Evolutionary conservation across 2,113 vertebrate species (phyloP), one percentile per base, ranked within the genome.

Genomic region (Oryzias curvinotus): DNA sequence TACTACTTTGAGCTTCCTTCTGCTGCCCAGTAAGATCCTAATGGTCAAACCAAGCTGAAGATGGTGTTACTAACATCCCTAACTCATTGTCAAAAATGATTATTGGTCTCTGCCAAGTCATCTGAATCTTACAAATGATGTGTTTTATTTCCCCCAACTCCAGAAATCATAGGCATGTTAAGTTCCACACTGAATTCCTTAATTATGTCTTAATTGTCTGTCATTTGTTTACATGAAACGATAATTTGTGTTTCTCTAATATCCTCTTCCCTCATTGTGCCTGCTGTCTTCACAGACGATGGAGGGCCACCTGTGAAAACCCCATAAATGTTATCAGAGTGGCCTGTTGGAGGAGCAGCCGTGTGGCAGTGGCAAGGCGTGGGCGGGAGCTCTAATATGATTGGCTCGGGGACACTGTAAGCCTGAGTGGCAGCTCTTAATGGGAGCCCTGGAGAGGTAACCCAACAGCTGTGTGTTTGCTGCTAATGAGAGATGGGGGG

Each of bases 401-500:
- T 92, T 91, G 90, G 90, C 81, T 89, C 68, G 46, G 81, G 73
- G 77, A 81, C 68, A 70, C 65, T 45, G 67, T 41, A 59, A 63
- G 84, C 78, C 83, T 90, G 90, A 92, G 77, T 90, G 88, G 87
- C 89, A 88, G 83, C 71, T 62, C 81, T 86, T 92, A 91, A 92
- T 92, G 87, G 90, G 87, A 85, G 87, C 91, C 89, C 89, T 76
- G 78, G 90, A 91, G 90, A 91, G 77, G 81, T 81, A 85, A 89
- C 83, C 88, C 78, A 79, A 88, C 89, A 91, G 88, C 90, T 92
- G 90, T 91, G 90, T 91, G 90, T 90, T 88, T 87, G 89, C 82
- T 80, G 81, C 86, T 91, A 92, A 92, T 90, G 90, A 91, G 90
- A 85, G 88, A 87, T 84, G 84, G 89, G 86, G 84, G 77, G 84